These are phyloP conservation scores for Premnoplex brunnescens DNA, from an alignment of 2,797 vertebrate genomes.

Conservation along the genomic window DNA sequence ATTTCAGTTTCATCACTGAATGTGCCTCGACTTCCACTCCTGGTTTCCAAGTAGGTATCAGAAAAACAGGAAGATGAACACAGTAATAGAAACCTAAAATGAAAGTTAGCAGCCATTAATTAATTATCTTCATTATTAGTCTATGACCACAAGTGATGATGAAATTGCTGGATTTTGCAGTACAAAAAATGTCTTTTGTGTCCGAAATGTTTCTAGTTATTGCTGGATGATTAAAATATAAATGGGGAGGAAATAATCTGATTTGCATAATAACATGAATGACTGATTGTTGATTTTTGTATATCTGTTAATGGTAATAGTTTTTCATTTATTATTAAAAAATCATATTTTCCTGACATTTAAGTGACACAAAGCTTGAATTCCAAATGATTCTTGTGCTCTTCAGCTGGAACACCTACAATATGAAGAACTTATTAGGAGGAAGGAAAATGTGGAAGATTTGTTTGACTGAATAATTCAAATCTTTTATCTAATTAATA, in stretches of 20 bases:
- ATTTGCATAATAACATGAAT: slow-evolving; percentile 55
- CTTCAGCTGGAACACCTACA: slow-evolving; percentile 25
- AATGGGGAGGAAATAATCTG: background rate
- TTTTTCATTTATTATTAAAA: slow-evolving; percentile 26
- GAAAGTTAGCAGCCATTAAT: background rate
- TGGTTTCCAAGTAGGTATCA: background rate
- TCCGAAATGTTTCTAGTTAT: background rate
- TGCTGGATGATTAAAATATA: slow-evolving; percentile 6
- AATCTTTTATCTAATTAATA: slow-evolving; percentile 65
- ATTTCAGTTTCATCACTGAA: background rate
- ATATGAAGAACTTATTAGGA: slow-evolving; percentile 9
- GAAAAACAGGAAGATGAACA: background rate
- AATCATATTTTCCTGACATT: slow-evolving; percentile 36
- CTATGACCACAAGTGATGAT: background rate
- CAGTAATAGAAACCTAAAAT: background rate
- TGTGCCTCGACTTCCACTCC: background rate
- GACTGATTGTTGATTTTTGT: slow-evolving; percentile 15
- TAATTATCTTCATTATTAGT: background rate
- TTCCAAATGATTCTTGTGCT: slow-evolving; percentile 37
- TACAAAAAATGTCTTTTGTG: background rate
- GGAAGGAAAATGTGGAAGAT: slow-evolving; percentile 33
- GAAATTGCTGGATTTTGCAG: background rate
- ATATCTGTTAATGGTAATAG: slow-evolving; percentile 15
- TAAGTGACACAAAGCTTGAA: slow-evolving; percentile 56
- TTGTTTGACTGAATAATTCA: slow-evolving; percentile 60